These are phyloP conservation scores for Cryptocephalus primarius DNA, from an alignment of 2,888 invertebrate genomes.

Conservation along the genomic window DNA sequence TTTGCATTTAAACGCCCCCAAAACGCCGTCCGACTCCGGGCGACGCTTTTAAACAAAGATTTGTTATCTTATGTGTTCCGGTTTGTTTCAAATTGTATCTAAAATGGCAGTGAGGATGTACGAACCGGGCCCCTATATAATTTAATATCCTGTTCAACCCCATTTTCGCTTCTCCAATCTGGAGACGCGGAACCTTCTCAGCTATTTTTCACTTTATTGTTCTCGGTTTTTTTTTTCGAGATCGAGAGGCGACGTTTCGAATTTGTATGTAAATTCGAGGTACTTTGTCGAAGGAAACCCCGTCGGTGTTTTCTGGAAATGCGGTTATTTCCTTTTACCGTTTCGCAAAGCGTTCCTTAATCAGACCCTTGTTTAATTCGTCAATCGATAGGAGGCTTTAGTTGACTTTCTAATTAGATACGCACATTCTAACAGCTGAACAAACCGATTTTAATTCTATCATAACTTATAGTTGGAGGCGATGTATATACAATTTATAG, in stretches of 20 bases:
- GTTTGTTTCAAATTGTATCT: too few species aligned
- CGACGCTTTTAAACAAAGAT: too few species aligned
- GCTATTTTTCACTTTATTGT: conserved; percentile 20
- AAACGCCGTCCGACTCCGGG: too few species aligned
- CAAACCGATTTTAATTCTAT: too few species aligned
- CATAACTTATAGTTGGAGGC: too few species aligned
- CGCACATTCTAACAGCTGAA: too few species aligned
- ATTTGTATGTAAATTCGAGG: conserved; percentile 28
- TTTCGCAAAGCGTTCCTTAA: conserved; percentile 2
- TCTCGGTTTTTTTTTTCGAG: conserved; percentile 8
- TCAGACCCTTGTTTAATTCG: too few species aligned
- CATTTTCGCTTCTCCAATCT: conserved; percentile 4
- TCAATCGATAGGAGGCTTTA: too few species aligned
- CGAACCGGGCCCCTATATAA: not conserved
- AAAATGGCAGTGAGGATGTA: too few species aligned
- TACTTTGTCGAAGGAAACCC: conserved; percentile 24
- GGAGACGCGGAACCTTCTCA: conserved; percentile 11
- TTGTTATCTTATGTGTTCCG: not conserved
- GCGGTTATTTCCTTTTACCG: conserved; percentile 5
- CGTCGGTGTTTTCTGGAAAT: conserved; percentile 14
- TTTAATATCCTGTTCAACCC: conserved; percentile 6
- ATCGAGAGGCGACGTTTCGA: conserved; percentile 14
- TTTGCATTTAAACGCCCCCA: too few species aligned
- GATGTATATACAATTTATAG: too few species aligned
- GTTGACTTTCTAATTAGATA: too few species aligned